These are phyloP conservation scores for Plusia festucae DNA, from an alignment of 2,888 invertebrate species.

Conservation along the genomic window DNA sequence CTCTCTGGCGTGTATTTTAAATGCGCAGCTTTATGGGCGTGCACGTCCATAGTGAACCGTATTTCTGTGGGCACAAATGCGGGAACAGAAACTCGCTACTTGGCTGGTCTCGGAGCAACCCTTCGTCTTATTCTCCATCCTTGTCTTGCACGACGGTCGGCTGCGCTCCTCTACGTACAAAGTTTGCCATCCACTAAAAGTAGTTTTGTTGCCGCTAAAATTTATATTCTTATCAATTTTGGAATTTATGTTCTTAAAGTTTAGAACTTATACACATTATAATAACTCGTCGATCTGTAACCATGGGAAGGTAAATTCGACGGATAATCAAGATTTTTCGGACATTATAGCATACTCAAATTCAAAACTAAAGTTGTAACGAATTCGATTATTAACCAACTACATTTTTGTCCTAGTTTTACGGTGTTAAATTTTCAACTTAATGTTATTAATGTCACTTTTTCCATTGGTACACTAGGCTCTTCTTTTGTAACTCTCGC, in stretches of 20 bases:
- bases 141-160: constrained; percentile 88
- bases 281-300: background rate
- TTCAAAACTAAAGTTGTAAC: too few relatives aligned
- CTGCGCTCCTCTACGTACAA: constrained; percentile 82
- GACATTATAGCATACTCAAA: too few relatives aligned
- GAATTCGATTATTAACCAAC: too few relatives aligned
- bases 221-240: constrained; percentile 2
- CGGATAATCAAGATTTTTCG: too few relatives aligned
- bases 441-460: too few relatives aligned
- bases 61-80: constrained; percentile 68
- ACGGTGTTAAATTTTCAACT: too few relatives aligned
- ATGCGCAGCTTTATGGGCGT: constrained; percentile 86
- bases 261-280: background rate
- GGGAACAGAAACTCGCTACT: constrained; percentile 78
- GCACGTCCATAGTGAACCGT: constrained; percentile 81
- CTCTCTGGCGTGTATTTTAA: constrained; percentile 88
- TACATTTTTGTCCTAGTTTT: too few relatives aligned
- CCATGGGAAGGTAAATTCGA: background rate
- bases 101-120: constrained; percentile 88
- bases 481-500: too few relatives aligned
- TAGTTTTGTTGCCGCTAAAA: constrained; percentile 28
- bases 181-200: constrained; percentile 60
- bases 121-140: constrained; percentile 90
- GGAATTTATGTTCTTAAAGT: background rate
- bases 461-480: too few relatives aligned